Evolutionary conservation across 1,140 invertebrate species (phyloP).

Genomic region (Macrobrachium rosenbergii): DNA sequence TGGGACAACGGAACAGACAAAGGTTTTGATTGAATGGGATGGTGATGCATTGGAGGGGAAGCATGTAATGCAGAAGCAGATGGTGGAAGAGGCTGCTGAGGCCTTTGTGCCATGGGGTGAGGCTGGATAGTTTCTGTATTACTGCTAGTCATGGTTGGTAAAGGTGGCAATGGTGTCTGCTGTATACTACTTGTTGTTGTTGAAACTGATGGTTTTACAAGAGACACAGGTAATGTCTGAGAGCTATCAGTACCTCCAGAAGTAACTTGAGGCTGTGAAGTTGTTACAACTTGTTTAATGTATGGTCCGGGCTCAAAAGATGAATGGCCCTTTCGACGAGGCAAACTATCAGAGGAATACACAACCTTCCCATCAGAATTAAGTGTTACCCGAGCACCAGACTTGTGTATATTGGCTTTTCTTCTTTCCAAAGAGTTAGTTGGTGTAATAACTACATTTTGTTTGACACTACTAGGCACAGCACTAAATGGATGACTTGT

Average conservation of each 20-base stretch:
- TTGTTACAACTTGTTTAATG: constrained; percentile 72
- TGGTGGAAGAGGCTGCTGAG: constrained; percentile 52
- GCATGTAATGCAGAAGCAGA: constrained; percentile 1
- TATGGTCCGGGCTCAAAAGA: constrained; percentile 87
- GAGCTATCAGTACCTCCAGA: constrained; percentile 40
- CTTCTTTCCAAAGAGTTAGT: constrained; percentile 68
- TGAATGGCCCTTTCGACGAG: constrained; percentile 81
- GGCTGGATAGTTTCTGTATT: constrained; percentile 21
- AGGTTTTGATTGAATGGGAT: too few species aligned
- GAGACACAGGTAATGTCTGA: constrained; percentile 26
- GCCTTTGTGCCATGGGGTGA: constrained; percentile 57
- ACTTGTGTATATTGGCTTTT: constrained; percentile 70
- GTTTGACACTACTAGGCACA: constrained; percentile 58
- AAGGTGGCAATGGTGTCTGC: constrained; percentile 61
- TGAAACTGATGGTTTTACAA: constrained; percentile 41
- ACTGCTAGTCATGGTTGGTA: constrained; percentile 26
- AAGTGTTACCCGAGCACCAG: constrained; percentile 85
- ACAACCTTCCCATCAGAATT: constrained; percentile 91
- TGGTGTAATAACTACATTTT: constrained; percentile 67
- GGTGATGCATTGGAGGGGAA: not conserved
- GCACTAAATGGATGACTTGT: constrained; percentile 65
- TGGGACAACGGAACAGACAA: too few species aligned
- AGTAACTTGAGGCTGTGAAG: constrained; percentile 20
- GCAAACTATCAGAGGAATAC: constrained; percentile 89
- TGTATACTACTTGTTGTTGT: constrained; percentile 55